A percentile compares a stretch with the other conserved stretches of the same genome.
phyloP scores from a whole-genome alignment of 2,888 invertebrate genomes.

The Tortricodes alternella region DNA sequence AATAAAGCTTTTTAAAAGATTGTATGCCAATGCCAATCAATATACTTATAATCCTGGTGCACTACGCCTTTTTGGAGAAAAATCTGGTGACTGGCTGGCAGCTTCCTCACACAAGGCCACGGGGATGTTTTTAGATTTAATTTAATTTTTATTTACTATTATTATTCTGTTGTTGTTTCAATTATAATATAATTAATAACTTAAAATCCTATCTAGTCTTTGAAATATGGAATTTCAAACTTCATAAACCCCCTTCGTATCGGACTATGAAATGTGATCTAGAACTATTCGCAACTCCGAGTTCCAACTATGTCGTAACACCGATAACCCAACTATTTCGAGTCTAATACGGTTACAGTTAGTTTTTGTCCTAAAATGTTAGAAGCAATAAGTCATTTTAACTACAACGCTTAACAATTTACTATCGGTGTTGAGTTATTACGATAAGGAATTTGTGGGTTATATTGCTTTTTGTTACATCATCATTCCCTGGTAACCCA shows the following conservation, averaged over 20 bases:
- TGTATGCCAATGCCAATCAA: no score
- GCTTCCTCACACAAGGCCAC: no score
- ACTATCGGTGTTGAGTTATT: background rate
- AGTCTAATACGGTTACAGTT: conserved; percentile 35
- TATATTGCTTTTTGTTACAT: background rate
- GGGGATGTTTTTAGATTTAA: no score
- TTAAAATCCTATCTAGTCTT: conserved; percentile 1
- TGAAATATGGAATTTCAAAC: conserved; percentile 33
- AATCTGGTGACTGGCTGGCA: no score
- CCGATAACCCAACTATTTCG: conserved; percentile 36
- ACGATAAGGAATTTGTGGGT: background rate
- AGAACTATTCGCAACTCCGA: conserved; percentile 37
- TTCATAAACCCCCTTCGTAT: conserved; percentile 32
- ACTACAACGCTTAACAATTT: conserved; percentile 17
- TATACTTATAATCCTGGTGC: no score
- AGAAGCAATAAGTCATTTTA: conserved; percentile 15
- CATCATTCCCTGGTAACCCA: no score
- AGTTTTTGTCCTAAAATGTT: conserved; percentile 36
- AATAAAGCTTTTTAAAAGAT: no score
- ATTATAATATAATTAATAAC: no score
- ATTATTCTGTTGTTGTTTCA: no score
- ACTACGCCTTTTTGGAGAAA: no score
- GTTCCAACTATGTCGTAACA: conserved; percentile 36
- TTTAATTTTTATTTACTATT: no score
- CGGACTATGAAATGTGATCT: conserved; percentile 37